Base-by-base conservation (phyloP, 2,113 vertebrate species). In the Odobenus rosmarus region DNA sequence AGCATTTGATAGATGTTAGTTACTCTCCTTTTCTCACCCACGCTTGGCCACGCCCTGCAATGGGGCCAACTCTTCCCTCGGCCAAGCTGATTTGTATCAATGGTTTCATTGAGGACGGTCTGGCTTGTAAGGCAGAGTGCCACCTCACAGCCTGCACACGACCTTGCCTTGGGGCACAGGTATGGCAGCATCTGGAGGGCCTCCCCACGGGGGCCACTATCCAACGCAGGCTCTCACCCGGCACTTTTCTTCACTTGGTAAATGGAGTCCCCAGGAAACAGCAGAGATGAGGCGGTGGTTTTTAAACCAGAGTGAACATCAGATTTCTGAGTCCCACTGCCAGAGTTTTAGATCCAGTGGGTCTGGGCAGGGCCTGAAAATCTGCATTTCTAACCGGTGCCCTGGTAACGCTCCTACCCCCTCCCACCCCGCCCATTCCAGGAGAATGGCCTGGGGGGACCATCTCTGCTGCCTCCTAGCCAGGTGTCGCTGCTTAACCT, bases 341-440 rank as follows among this genome's bases (percentile, higher is more conserved):
- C 57, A 15, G 16, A n/a, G 57, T 36, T 67, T 57, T 46, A 76
- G 55, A 74, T n/a, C 57, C 23, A 26, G 13, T 5, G 36, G 31
- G 1, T 21, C 11, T 42, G 61, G 0, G 7, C 7, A 19, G 55
- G 14, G 36, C 24, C 74, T 33, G 8, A 59, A 31, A 49, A 80
- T 26, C 42, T 53, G 21, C 19, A 80, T 71, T 90, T 93, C n/a
- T 42, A 80, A 77, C 26, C 77, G 24, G 61, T 67, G 31, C 39
- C 24, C 69, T n/a, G 19, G 26, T 15, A 16, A 71, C 15, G 15
- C 4, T 80, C 16, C 31, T 8, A 23, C 1, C 36, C 21, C 57
- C 11, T 69, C 13, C 18, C 18, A 6, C 0, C 31, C 15, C 36
- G 9, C 13, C 18, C 24, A 16, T 2, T 11, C 23, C 5, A 6